Evolutionary conservation across 1,140 invertebrate genomes (phyloP), one percentile per base, ranked within the genome.

Genomic region (Neodiprion pinetum): DNA sequence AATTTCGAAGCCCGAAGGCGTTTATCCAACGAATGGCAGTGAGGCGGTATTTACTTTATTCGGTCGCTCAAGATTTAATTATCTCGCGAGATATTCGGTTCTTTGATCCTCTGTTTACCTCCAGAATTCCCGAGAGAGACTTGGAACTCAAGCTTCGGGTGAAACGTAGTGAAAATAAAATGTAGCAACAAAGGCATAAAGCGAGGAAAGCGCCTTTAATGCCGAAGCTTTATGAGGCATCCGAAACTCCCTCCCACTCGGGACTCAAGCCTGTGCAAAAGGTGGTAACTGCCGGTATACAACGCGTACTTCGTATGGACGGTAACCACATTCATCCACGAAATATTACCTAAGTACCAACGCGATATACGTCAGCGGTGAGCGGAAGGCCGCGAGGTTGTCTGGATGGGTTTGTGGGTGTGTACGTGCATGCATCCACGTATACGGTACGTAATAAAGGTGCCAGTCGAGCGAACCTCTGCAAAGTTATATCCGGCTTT

Each of bases 141-240:
- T 61, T 12, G n/a, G n/a, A 17, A 61, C 53, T 61, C 53, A 61
- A 17, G n/a, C 53, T 17, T 61, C n/a, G 53, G 11, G 53, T 61
- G 53, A 61, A 61, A 61, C 53, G 53, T 61, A 61, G 53, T 61
- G 53, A 61, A 61, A 61, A 61, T 61, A 61, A 61, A 61, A 61
- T 61, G 4, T 61, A 61, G 53, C n/a, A 61, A 61, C 53, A 9
- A 61, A 61, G 53, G 53, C 53, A 61, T 61, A 61, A 61, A 61
- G n/a, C 53, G 53, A 61, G 53, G 53, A 61, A 61, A 61, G 3
- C 11, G 53, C 53, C 53, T 61, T 61, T 61, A 61, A 61, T 61
- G 53, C 53, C 9, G 4, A 61, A 61, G 53, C 53, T 61, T 61
- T 61, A 61, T 61, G 53, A 61, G 53, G 53, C 53, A 61, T 61